phyloP scores from a whole-genome alignment of 1,140 invertebrate species.

The Eupeodes corollae region DNA sequence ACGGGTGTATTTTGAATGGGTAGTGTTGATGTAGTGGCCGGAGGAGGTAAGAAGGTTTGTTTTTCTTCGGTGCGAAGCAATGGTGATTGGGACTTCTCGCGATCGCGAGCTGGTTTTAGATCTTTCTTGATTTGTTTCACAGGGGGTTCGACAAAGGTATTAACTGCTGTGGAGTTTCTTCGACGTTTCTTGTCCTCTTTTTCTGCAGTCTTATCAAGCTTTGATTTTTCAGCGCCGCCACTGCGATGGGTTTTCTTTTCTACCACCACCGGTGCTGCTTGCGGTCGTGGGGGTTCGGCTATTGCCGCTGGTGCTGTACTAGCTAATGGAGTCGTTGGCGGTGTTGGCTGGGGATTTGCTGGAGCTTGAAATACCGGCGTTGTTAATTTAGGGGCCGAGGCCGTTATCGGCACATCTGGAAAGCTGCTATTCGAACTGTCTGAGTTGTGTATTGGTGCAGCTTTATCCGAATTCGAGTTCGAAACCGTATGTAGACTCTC shows the following conservation, averaged over 20 bases:
- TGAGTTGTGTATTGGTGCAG: slow-evolving; percentile 26
- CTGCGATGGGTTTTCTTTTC: slow-evolving; percentile 12
- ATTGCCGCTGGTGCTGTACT: slow-evolving; percentile 5
- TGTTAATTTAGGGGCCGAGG: too few relatives aligned
- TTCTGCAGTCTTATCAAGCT: slow-evolving; percentile 22
- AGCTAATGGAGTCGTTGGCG: background rate
- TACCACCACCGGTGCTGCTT: slow-evolving; percentile 17
- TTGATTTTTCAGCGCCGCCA: slow-evolving; percentile 6
- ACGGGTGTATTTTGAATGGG: slow-evolving; percentile 1
- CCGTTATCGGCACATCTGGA: slow-evolving; percentile 23
- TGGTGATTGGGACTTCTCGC: slow-evolving; percentile 31
- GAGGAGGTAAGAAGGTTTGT: background rate
- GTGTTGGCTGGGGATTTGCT: background rate
- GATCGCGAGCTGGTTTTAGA: slow-evolving; percentile 16
- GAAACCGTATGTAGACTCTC: slow-evolving; percentile 13
- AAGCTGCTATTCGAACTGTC: slow-evolving; percentile 37
- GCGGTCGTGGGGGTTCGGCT: background rate
- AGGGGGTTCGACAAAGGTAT: slow-evolving; percentile 25
- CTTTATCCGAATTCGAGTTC: slow-evolving; percentile 14
- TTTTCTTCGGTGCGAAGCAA: slow-evolving; percentile 14
- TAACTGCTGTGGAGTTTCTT: slow-evolving; percentile 34
- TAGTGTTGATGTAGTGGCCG: background rate
- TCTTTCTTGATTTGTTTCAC: slow-evolving; percentile 30
- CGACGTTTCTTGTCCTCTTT: slow-evolving; percentile 46
- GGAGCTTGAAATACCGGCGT: background rate